These are phyloP conservation scores for Slavum lentiscoides DNA, from an alignment of 2,888 invertebrate genomes.

Conservation along the genomic window DNA sequence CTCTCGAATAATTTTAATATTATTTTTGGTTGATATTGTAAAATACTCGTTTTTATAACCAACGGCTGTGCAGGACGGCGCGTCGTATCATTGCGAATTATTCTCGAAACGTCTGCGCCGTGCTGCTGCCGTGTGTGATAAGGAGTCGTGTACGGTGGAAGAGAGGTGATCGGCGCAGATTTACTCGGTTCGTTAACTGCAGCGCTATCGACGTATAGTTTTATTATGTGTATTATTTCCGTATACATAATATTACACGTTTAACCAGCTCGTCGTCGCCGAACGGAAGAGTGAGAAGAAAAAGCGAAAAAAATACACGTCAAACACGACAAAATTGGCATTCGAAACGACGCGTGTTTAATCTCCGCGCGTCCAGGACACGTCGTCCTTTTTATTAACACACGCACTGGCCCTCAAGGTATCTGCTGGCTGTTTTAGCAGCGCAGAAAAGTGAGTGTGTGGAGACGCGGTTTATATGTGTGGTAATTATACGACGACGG, in stretches of 20 bases:
- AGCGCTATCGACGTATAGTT: neutral
- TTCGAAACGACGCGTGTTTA: conserved; percentile 14
- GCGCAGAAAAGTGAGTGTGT: too few species aligned
- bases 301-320: conserved; percentile 13
- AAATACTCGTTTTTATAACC: too few species aligned
- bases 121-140: neutral
- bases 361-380: neutral
- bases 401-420: neutral
- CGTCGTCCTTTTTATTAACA: conserved; percentile 18
- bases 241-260: too few species aligned
- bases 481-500: conserved; percentile 3
- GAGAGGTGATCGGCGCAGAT: neutral
- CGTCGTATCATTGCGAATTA: too few species aligned
- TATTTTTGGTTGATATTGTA: too few species aligned
- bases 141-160: neutral
- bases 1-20: too few species aligned
- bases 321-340: conserved; percentile 37
- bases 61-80: too few species aligned
- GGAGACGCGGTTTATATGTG: neutral
- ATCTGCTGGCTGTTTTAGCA: too few species aligned
- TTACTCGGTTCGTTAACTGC: conserved; percentile 22
- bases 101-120: too few species aligned
- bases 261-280: neutral
- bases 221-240: too few species aligned
- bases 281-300: neutral